These are phyloP conservation scores for Geococcyx californianus DNA, from an alignment of 2,113 vertebrate genomes.

Conservation along the genomic window DNA sequence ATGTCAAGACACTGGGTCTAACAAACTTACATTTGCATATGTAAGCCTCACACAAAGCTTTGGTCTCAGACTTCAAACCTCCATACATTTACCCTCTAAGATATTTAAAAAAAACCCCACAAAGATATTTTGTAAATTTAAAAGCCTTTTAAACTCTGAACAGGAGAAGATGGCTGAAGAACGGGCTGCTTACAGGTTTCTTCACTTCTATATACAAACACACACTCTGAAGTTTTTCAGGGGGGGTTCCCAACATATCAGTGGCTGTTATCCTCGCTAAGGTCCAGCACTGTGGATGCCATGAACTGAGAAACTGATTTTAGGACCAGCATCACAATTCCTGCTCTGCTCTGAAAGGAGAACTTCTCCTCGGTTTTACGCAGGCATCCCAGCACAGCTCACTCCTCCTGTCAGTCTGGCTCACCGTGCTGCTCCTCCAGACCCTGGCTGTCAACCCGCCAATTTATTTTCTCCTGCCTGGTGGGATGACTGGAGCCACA, in stretches of 20 bases:
- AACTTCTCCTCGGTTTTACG: not conserved
- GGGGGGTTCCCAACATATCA: not conserved
- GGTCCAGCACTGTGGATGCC: not conserved
- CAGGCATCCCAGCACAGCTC: not conserved
- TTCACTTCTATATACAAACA: not conserved
- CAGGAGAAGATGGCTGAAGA: not conserved
- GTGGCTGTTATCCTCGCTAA: not conserved
- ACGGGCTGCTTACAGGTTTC: not conserved
- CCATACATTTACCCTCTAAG: not conserved
- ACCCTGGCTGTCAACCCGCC: not conserved
- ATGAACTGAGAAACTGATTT: not conserved
- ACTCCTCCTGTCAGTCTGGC: not conserved
- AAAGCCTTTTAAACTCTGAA: not conserved
- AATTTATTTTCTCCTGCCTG: not conserved
- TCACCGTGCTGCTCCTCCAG: fast-evolving
- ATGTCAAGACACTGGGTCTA: not conserved
- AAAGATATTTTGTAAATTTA: not conserved
- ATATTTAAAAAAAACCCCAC: not conserved
- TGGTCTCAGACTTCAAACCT: not conserved
- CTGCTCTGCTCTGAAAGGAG: not conserved
- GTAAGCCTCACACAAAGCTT: not conserved
- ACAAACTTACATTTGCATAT: not conserved
- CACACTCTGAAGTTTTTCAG: fast-evolving
- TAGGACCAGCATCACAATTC: not conserved
- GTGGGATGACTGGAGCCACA: not conserved